Evolutionary conservation across 2,888 invertebrate genomes (phyloP).

Genomic region (Zygothrica quintamaculata): DNA sequence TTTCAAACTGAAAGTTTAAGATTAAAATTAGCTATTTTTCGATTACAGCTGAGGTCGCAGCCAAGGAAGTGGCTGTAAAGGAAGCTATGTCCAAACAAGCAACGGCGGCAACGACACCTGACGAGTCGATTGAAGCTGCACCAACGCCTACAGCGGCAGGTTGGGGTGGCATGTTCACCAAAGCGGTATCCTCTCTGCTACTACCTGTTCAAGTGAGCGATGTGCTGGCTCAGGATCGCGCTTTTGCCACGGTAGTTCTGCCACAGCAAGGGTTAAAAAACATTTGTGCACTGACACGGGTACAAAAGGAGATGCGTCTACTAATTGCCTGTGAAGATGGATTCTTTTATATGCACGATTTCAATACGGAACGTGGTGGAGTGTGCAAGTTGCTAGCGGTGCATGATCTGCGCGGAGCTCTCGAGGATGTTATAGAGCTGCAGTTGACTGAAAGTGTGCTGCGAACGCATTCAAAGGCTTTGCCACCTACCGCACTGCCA

Average conservation of each 20-base stretch:
- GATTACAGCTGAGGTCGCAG: slow-evolving; percentile 63
- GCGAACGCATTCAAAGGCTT: slow-evolving; percentile 53
- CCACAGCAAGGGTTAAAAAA: slow-evolving; percentile 83
- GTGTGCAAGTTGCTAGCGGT: slow-evolving; percentile 82
- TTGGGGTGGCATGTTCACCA: slow-evolving; percentile 83
- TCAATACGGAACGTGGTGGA: slow-evolving; percentile 82
- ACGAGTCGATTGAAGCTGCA: slow-evolving; percentile 20
- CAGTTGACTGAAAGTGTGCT: slow-evolving; percentile 80
- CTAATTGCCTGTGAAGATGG: slow-evolving; percentile 84
- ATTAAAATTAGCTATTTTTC: no score
- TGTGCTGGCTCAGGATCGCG: slow-evolving; percentile 84
- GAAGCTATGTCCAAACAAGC: neutral
- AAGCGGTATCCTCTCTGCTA: slow-evolving; percentile 83
- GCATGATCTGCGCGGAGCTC: slow-evolving; percentile 82
- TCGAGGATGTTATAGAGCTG: slow-evolving; percentile 83
- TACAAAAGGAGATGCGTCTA: slow-evolving; percentile 82
- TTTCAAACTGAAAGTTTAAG: neutral
- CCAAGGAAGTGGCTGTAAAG: slow-evolving; percentile 29
- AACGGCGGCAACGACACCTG: neutral
- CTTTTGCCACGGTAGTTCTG: slow-evolving; percentile 83
- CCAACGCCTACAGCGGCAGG: slow-evolving; percentile 43
- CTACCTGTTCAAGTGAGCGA: slow-evolving; percentile 83
- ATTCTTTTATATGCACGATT: slow-evolving; percentile 84
- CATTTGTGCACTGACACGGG: slow-evolving; percentile 82
- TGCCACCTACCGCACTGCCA: slow-evolving; percentile 22